Base-by-base conservation (phyloP, 2,797 vertebrate genomes). In the Acridotheres tristis region DNA sequence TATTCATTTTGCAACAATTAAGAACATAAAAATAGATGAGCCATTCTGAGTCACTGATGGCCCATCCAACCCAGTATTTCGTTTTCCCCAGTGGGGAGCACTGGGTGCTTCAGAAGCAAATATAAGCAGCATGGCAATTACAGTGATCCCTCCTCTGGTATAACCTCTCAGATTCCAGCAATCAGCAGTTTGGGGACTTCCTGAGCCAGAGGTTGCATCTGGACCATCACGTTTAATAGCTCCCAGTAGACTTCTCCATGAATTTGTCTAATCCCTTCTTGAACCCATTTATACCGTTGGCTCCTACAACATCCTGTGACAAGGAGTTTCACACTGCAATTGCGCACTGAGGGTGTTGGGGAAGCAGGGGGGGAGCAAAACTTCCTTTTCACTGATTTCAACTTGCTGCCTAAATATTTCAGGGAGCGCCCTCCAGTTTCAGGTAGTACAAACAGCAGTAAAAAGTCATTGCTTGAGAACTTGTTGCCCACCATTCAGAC, bases 201-300 rank as follows among this genome's bases (percentile, higher is more conserved):
- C 94, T 81, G 88, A 95, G 96, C 85, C 96, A 95, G 93, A 93
- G 94, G 94, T 90, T 96, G 96, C 94, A 96, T 94, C 96, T 95
- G 95, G 93, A 81, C 80, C 76, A 72, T 94, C n/a, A 3, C 45
- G 66, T 69, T 94, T 96, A 94, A 96, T 84, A 94, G 94, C 69
- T 88, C 96, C 85, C 94, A 53, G 54, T 27, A 90, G 91, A 59
- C 20, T 78, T 88, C 84, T 95, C 85, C 91, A 81, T 48, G 88
- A 86, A 88, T 94, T 93, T 81, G 55, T 79, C 90, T 96, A 94
- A 94, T 95, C 90, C 94, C 55, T 93, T 84, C 93, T 94, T 94
- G 93, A 95, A 91, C 88, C 90, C 69, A 55, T 94, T 95, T 91
- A 86, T 63, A 69, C 62, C 20, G 7, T 11, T 96, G 93, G 93